Evolutionary conservation across 2,113 vertebrate species (phyloP), one percentile per base, ranked within the genome.

Genomic region (Arvicanthis niloticus): DNA sequence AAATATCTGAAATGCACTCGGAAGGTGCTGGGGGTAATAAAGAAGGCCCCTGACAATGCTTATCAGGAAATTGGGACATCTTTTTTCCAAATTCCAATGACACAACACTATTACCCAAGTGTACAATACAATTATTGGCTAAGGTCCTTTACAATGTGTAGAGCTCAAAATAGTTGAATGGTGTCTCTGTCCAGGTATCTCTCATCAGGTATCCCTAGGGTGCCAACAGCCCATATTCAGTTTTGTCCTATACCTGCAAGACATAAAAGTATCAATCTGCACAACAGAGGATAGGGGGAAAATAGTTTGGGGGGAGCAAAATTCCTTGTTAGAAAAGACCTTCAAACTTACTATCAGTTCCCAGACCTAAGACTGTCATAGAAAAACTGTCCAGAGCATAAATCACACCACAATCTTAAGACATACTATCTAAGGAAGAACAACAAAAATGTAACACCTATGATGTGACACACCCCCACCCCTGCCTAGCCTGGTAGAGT

Each of bases 41-140:
- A 93, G 37, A 75, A 97, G 67, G 5, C 15, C 56, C 91, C 15
- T 73, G 51, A 76, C 8, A 42, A 92, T 48, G 90, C 53, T 94
- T 94, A 81, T 10, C 72, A 96, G 51, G 92, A 96, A 97, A 91
- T 42, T 84, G 67, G 65, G 65, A 75, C 56, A 85, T 42, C 70
- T 48, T 88, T 45, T 37, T 75, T 75, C 24, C 21, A 88, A 88
- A 88, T 67, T 77, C 95, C 51, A 91, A 53, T 53, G 11, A 37
- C 40, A 92, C 17, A 89, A 94, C 60, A 89, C 8, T 72, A 45
- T 91, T 91, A 82, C 81, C 67, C 84, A 58, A 91, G 34, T 78
- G 17, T 29, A 3, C 26, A 75, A 26, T 73, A 93, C 93, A 94
- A 89, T 68, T 45, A 77, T 73, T 91, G 58, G n/a, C 62, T 78